Evolutionary conservation across 2,113 vertebrate species (phyloP).

Genomic region (Tragelaphus imberbis): DNA sequence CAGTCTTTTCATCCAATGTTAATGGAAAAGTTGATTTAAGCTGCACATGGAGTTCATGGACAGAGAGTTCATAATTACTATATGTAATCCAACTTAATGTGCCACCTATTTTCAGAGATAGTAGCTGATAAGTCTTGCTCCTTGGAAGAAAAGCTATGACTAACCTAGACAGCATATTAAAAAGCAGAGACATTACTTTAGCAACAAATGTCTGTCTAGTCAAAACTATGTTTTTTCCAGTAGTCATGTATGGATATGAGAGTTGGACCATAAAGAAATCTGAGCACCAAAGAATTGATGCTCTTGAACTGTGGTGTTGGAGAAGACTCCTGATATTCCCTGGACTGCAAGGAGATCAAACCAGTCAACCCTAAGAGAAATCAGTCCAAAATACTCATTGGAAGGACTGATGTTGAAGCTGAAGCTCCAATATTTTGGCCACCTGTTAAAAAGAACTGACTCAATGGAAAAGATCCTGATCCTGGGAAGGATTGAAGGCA

Average conservation of each 20-base stretch:
- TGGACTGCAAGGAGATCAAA: neutral
- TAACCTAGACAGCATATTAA: neutral
- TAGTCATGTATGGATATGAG: neutral
- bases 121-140: neutral
- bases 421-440: no score
- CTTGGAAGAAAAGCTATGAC: neutral
- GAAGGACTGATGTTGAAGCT: neutral
- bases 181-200: neutral
- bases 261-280: neutral
- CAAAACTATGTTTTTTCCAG: neutral
- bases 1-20: neutral
- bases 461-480: no score
- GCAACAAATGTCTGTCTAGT: neutral
- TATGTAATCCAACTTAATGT: neutral
- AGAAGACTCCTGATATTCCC: neutral
- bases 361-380: neutral
- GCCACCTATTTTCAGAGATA: neutral
- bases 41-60: neutral
- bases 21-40: neutral
- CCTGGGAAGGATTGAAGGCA: no score
- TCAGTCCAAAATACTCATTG: neutral
- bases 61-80: neutral
- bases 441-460: rapidly evolving
- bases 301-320: neutral
- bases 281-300: neutral